These are phyloP conservation scores for Euphonia xanthogaster DNA, from an alignment of 2,797 vertebrate genomes.

Conservation along the genomic window DNA sequence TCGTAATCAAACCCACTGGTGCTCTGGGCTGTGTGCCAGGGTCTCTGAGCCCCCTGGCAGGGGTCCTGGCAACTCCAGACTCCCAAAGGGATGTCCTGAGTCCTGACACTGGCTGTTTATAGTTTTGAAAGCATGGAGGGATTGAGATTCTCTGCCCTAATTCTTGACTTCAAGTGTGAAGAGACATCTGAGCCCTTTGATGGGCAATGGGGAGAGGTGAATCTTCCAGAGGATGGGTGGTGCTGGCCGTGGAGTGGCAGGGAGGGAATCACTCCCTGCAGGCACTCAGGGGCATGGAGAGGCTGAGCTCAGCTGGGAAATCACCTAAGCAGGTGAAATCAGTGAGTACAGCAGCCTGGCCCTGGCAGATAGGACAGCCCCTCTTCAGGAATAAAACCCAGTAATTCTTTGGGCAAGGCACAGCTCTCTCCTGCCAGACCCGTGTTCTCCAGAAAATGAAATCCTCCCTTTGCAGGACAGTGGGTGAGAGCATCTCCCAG, in stretches of 20 bases:
- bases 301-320: neutral
- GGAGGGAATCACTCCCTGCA: rapidly evolving
- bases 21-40: no score
- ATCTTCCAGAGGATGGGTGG: neutral
- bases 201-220: neutral
- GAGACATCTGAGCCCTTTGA: neutral
- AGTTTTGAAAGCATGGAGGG: neutral
- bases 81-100: no score
- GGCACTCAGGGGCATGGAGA: neutral
- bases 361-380: neutral
- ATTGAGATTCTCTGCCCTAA: neutral
- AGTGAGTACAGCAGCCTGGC: neutral
- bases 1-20: no score
- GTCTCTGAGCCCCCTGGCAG: no score
- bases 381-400: rapidly evolving
- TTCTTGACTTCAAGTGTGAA: neutral
- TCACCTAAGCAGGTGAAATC: neutral
- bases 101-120: neutral
- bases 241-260: neutral
- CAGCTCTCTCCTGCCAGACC: neutral
- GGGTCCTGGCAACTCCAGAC: no score
- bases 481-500: neutral
- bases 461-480: neutral
- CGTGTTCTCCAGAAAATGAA: rapidly evolving
- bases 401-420: neutral